Evolutionary conservation across 2,888 invertebrate species (phyloP).

Genomic region (Oegoconia quadripuncta): DNA sequence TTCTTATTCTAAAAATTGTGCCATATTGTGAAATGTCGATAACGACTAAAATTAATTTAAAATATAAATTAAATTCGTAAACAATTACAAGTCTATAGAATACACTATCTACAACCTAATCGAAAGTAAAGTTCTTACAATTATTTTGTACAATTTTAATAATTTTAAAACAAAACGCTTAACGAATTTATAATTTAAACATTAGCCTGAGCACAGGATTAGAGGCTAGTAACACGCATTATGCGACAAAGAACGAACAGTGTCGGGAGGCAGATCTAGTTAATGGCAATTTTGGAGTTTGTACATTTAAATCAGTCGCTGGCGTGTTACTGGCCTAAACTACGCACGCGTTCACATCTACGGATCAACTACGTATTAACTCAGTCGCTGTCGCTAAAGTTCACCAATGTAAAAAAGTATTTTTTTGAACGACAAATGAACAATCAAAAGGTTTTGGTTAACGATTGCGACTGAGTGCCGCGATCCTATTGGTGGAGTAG

Average conservation of each 20-base stretch:
- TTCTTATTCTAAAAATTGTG: slow-evolving; percentile 70
- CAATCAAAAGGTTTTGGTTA: too few species aligned
- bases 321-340: slow-evolving; percentile 34
- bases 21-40: slow-evolving; percentile 54
- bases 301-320: not conserved
- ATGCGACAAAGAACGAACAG: slow-evolving; percentile 20
- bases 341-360: slow-evolving; percentile 30
- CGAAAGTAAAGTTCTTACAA: slow-evolving; percentile 49
- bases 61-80: slow-evolving; percentile 29
- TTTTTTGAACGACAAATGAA: too few species aligned
- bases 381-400: too few species aligned
- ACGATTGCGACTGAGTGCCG: not conserved
- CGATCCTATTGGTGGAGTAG: not conserved
- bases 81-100: slow-evolving; percentile 19
- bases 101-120: slow-evolving; percentile 61
- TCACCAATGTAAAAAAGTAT: too few species aligned
- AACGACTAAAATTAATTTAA: slow-evolving; percentile 27
- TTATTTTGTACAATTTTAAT: slow-evolving; percentile 70
- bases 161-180: slow-evolving; percentile 45
- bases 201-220: slow-evolving; percentile 35
- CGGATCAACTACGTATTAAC: too few species aligned
- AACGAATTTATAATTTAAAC: slow-evolving; percentile 46
- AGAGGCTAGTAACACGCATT: slow-evolving; percentile 27
- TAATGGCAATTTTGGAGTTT: not conserved
- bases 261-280: slow-evolving; percentile 18